A percentile compares a stretch with the other conserved stretches of the same genome.
Evolutionary conservation across 2,113 vertebrate species (phyloP).

Genomic region (Protobothrops flavoviridis): DNA sequence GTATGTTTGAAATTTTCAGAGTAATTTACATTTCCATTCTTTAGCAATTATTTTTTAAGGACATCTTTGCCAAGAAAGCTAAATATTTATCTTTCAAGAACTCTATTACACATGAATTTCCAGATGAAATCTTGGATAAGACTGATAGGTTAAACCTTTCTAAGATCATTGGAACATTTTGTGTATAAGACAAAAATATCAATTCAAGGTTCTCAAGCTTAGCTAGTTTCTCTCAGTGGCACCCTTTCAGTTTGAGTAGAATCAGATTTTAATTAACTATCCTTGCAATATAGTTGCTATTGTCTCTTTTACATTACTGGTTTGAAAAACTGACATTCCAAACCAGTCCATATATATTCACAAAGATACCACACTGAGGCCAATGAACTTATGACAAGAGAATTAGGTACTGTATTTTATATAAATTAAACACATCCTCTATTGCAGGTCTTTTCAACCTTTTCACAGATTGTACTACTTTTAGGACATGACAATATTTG

Average conservation of each 20-base stretch:
- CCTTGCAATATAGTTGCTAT: neutral
- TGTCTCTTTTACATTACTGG: neutral
- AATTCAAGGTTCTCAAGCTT: neutral
- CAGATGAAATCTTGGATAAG: neutral
- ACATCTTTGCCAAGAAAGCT: constrained; percentile 12
- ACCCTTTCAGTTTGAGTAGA: neutral
- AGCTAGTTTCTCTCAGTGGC: neutral
- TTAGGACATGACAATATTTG: too few species aligned
- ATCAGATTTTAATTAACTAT: neutral
- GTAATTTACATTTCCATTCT: constrained; percentile 39
- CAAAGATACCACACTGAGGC: neutral
- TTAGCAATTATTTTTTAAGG: constrained; percentile 32
- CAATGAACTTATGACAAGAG: neutral
- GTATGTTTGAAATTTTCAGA: constrained; percentile 41
- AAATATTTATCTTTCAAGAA: neutral
- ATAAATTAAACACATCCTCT: neutral
- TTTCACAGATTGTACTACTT: too few species aligned
- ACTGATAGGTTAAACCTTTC: neutral
- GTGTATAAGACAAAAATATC: neutral
- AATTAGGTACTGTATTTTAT: neutral
- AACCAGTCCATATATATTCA: neutral
- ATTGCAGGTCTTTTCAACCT: too few species aligned
- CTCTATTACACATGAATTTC: neutral
- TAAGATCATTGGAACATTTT: neutral
- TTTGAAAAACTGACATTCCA: neutral